Conservation (phyloP, 1,140 invertebrate genomes). For the Megalopta genalis region DNA sequence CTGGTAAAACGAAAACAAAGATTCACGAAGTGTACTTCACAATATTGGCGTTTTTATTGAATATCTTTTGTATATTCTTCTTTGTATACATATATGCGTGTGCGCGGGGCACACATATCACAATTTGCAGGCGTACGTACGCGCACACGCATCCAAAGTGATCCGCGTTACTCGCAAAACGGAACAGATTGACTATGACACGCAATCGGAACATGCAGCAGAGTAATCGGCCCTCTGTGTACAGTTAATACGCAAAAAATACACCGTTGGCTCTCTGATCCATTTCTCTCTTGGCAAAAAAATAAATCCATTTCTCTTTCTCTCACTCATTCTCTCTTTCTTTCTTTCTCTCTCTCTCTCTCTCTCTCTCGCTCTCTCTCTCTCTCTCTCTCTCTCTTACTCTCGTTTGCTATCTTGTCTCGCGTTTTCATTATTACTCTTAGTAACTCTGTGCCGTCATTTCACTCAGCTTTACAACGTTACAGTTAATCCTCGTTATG, state of each 20-base stretch:
- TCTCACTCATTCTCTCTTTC: too few species aligned
- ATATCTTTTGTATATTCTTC: conserved; percentile 47
- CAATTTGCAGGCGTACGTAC: conserved; percentile 33
- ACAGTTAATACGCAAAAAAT: conserved; percentile 30
- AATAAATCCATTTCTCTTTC: conserved; percentile 36
- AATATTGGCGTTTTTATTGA: conserved; percentile 49
- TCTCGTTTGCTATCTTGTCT: not conserved
- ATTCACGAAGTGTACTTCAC: conserved; percentile 57
- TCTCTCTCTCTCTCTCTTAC: not conserved
- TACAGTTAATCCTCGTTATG: conserved; percentile 49
- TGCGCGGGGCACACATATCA: conserved; percentile 41
- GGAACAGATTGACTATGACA: conserved; percentile 49
- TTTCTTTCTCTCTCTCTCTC: not conserved
- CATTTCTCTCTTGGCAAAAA: conserved; percentile 30
- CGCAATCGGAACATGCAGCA: conserved; percentile 40
- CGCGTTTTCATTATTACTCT: not conserved
- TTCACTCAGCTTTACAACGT: conserved; percentile 42
- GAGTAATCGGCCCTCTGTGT: conserved; percentile 26
- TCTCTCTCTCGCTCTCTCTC: not conserved
- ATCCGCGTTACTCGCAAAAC: conserved; percentile 20
- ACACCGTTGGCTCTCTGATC: conserved; percentile 13
- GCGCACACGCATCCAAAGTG: conserved; percentile 39
- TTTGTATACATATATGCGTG: conserved; percentile 47
- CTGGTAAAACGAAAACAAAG: too few species aligned
- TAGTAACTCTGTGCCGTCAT: conserved; percentile 41